Percentiles rank a stretch among this genome's conserved stretches.
Conservation (phyloP, 1,140 invertebrate species). For the Leptopilina clavipes region DNA sequence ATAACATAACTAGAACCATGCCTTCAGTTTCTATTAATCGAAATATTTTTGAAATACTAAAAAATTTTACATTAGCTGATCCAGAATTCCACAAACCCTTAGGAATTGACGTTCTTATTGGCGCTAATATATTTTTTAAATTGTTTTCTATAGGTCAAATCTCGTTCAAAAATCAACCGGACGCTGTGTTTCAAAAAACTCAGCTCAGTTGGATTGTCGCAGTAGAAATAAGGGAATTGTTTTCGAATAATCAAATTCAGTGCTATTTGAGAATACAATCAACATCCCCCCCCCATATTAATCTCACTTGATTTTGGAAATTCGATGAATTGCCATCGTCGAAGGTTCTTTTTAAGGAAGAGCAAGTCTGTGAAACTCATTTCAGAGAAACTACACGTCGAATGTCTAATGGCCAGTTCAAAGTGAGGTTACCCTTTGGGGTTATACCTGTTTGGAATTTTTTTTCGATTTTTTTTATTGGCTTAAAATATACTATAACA, state of each 20-base stretch:
- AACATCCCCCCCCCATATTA: background rate
- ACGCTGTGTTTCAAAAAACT: slow-evolving; percentile 56
- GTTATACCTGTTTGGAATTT: too few relatives aligned
- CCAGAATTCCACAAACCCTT: slow-evolving; percentile 50
- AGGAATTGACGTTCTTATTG: slow-evolving; percentile 54
- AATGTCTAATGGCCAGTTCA: background rate
- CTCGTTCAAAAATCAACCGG: slow-evolving; percentile 45
- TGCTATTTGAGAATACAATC: background rate
- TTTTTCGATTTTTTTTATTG: too few relatives aligned
- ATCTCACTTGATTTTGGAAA: background rate
- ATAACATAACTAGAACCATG: slow-evolving; percentile 43
- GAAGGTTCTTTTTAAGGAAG: background rate
- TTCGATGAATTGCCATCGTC: background rate
- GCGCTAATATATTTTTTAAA: slow-evolving; percentile 56
- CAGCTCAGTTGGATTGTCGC: slow-evolving; percentile 57
- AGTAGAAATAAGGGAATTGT: background rate
- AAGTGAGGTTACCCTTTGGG: background rate
- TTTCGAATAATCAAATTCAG: background rate
- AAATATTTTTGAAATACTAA: slow-evolving; percentile 33
- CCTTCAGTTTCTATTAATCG: slow-evolving; percentile 39
- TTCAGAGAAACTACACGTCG: background rate
- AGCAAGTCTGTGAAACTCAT: background rate
- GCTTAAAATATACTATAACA: too few relatives aligned
- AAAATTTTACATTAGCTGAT: slow-evolving; percentile 53
- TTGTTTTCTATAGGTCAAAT: slow-evolving; percentile 55